phyloP scores from a whole-genome alignment of 2,888 invertebrate genomes.

The Galerucella nymphaeae region DNA sequence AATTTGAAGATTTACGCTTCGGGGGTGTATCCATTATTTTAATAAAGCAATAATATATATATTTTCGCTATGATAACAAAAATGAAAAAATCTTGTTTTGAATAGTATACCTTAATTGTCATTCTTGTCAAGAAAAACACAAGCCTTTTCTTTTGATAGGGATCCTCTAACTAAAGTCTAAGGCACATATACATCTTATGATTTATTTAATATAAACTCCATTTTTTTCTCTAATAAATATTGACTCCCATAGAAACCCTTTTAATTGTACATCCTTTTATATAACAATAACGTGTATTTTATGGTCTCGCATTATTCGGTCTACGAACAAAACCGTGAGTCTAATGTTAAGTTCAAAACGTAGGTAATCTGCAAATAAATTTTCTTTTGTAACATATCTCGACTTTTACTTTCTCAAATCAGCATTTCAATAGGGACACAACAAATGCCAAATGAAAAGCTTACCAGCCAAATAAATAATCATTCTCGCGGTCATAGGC shows the following conservation, averaged over 20 bases:
- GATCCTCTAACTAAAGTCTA: too few relatives aligned
- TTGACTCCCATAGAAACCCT: background rate
- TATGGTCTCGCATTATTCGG: background rate
- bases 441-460: slow-evolving; percentile 35
- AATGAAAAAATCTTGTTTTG: too few relatives aligned
- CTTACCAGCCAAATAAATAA: slow-evolving; percentile 43
- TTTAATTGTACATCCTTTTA: background rate
- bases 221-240: background rate
- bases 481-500: slow-evolving; percentile 32
- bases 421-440: slow-evolving; percentile 35
- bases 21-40: too few relatives aligned
- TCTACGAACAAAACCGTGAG: slow-evolving; percentile 18
- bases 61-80: too few relatives aligned
- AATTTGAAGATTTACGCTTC: too few relatives aligned
- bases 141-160: too few relatives aligned
- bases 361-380: slow-evolving; percentile 36
- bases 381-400: slow-evolving; percentile 41
- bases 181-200: too few relatives aligned
- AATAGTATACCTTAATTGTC: too few relatives aligned
- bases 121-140: too few relatives aligned
- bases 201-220: background rate
- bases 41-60: too few relatives aligned
- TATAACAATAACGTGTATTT: background rate
- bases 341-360: slow-evolving; percentile 32
- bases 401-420: slow-evolving; percentile 37